These are phyloP conservation scores for Ceyx cyanopectus DNA, from an alignment of 2,113 vertebrate species.

Conservation along the genomic window DNA sequence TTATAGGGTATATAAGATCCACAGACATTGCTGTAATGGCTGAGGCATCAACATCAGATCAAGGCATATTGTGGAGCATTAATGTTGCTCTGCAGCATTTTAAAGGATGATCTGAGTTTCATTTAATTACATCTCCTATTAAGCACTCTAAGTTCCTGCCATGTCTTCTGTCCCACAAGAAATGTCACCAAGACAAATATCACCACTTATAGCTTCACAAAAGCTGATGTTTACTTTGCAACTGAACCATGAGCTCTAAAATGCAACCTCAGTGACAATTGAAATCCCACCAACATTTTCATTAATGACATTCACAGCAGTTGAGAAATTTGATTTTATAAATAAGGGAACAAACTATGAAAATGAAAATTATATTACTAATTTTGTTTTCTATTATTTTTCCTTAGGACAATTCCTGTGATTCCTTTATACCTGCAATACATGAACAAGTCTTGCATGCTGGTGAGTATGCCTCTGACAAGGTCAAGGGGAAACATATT, in stretches of 20 bases:
- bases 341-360: neutral
- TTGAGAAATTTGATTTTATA: neutral
- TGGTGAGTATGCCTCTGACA: neutral
- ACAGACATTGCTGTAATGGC: neutral
- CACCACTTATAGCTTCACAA: neutral
- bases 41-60: neutral
- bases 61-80: neutral
- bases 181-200: neutral
- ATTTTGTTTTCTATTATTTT: neutral
- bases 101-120: neutral
- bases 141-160: neutral
- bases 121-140: constrained; percentile 10
- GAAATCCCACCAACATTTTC: rapidly evolving
- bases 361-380: neutral
- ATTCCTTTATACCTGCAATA: neutral
- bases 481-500: neutral
- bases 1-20: neutral
- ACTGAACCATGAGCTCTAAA: neutral
- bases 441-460: neutral
- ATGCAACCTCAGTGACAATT: neutral
- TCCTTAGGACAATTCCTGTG: neutral
- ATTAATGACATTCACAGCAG: neutral
- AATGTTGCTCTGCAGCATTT: neutral
- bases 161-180: neutral
- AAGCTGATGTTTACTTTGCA: neutral